Base-by-base conservation (phyloP, 1,140 invertebrate species). In the Meloidogyne hapla region DNA sequence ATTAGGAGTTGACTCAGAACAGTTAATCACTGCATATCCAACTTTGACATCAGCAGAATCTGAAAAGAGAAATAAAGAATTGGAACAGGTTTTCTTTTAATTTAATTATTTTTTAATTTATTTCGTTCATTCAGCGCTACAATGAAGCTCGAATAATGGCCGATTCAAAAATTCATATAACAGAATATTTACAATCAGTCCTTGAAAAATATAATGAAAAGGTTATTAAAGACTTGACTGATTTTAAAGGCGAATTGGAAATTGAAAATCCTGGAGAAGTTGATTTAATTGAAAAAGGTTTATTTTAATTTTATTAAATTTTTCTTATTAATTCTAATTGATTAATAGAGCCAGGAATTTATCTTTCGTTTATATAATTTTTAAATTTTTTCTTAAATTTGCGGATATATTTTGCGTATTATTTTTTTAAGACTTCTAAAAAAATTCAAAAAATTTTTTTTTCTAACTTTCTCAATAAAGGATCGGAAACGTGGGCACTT, bases 61-160 rank as follows among this genome's bases (percentile, higher is more conserved):
- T 64, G 71, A 73, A 21, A 42, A 64, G 23, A 61, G 64, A 40
- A 73, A 73, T 40, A 73, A 61, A 12, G 71, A 73, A 38, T 73
- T 73, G 9, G 28, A 63, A 25, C 56, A 33, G 42, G 71, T 73
- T 21, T n/a, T 26, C n/a, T n/a, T n/a, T n/a, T n/a, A n/a, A n/a
- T n/a, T n/a, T n/a, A n/a, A n/a, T n/a, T n/a, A n/a, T n/a, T n/a
- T n/a, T n/a, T n/a, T n/a, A n/a, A n/a, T n/a, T n/a, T n/a, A n/a
- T n/a, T n/a, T n/a, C n/a, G n/a, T n/a, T n/a, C n/a, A n/a, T 80
- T 75, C n/a, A 78, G 77, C 25, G 38, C 26, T 78, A 79, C 45
- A 28, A 77, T 15, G n/a, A 25, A 15, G 33, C 73, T 33, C 75
- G 42, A 10, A 64, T 80, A 33, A 70, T 69, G 42, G 63, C 63